phyloP scores from a whole-genome alignment of 2,888 invertebrate genomes.

The Coremacera marginata region DNA sequence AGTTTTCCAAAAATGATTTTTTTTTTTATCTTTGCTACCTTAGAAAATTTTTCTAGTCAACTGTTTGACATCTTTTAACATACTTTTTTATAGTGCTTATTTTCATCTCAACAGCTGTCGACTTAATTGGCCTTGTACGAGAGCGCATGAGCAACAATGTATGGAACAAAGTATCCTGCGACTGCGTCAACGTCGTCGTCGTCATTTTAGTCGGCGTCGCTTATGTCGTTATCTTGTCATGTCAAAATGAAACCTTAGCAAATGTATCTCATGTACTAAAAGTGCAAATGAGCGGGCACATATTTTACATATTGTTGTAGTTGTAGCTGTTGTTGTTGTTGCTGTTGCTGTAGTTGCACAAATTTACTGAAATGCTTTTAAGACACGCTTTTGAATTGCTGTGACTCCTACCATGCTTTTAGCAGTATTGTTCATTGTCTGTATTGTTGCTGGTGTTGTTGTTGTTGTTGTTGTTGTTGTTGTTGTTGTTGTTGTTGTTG shows the following conservation, averaged over 20 bases:
- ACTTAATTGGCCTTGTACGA: neutral
- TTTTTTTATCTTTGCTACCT: too few relatives aligned
- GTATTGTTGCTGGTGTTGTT: neutral
- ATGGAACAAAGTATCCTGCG: too few relatives aligned
- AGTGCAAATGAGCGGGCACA: slow-evolving; percentile 61
- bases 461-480: slow-evolving; percentile 4
- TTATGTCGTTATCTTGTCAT: slow-evolving; percentile 66
- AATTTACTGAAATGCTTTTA: slow-evolving; percentile 29
- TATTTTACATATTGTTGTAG: slow-evolving; percentile 54
- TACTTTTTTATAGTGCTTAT: too few relatives aligned
- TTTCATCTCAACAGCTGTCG: neutral
- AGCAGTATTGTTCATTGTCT: slow-evolving; percentile 9
- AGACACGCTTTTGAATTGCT: slow-evolving; percentile 26
- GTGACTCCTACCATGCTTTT: slow-evolving; percentile 22
- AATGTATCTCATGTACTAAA: slow-evolving; percentile 64
- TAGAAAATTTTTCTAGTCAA: neutral
- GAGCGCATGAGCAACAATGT: neutral
- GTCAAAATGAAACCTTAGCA: slow-evolving; percentile 64
- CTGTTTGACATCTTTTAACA: too few relatives aligned
- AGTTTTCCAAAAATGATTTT: too few relatives aligned
- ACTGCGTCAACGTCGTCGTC: neutral
- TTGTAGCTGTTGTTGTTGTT: slow-evolving; percentile 31
- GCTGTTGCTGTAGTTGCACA: slow-evolving; percentile 32
- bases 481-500: neutral
- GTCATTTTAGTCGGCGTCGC: slow-evolving; percentile 43